Base-by-base conservation (phyloP, 2,888 invertebrate species). In the Nymphalis urticae region DNA sequence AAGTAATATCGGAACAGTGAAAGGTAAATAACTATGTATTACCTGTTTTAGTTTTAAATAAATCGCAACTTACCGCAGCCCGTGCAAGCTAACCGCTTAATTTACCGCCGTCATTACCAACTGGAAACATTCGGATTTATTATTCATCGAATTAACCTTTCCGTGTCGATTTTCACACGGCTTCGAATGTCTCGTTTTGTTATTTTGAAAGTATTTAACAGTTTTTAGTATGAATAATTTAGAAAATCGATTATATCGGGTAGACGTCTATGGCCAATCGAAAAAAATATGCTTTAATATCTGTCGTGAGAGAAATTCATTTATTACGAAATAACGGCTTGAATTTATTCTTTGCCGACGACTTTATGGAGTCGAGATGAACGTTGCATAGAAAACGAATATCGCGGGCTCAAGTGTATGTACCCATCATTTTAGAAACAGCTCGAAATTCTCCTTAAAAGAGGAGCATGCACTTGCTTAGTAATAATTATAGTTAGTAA, bases 151-250 rank as follows among this genome's bases (percentile, higher is more conserved):
- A 53, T 42, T 47, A 42, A 17, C 48, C 21, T 47, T 27, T 66
- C 53, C 51, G 48, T 32, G 48, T 68, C 60, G 59, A 60, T 68
- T 60, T 69, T 69, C 62, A 69, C 66, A 66, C 69, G 62, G 32
- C 47, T 61, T 17, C 48, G 54, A 51, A 68, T 58, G 50, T 63
- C 48, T 19, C 60, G 48, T 47, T 53, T 32, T 53, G 42, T 53
- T 60, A 54, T 50, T 54, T 61, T 27, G 24, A 56, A 61, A 69
- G 24, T 67, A 56, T 67, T 42, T 27, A 59, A 59, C 48, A 54
- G 32, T 50, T 62, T 47, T 42, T n/a, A 21, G 61, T 51, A 62
- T 50, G 65, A 69, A 69, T 62, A 69, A 62, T 69, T 68, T 60
- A 62, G 36, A 16, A 42, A 69, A 65, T 69, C 68, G 65, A 69